Evolutionary conservation across 2,113 vertebrate species (phyloP).

Genomic region (Peromyscus californicus): DNA sequence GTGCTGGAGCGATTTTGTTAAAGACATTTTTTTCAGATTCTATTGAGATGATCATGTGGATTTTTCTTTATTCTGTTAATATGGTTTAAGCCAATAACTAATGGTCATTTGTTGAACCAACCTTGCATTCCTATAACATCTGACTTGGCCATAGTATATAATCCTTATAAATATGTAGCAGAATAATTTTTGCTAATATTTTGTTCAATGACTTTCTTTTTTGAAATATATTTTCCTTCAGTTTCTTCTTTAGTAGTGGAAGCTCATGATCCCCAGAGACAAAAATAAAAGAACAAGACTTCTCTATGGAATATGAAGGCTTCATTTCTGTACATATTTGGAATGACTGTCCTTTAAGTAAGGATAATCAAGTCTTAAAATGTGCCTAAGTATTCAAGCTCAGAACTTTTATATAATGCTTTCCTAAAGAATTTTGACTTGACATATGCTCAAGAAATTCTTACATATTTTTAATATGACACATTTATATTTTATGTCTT

Average conservation of each 20-base stretch:
- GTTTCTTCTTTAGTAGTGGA: conserved; percentile 76
- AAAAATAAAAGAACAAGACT: conserved; percentile 74
- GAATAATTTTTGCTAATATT: conserved; percentile 34
- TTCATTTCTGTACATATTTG: not conserved
- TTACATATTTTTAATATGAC: conserved; percentile 39
- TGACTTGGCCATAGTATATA: not conserved
- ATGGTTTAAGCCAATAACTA: not conserved
- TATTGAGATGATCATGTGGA: not conserved
- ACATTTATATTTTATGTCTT: conserved; percentile 16
- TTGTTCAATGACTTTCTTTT: conserved; percentile 68
- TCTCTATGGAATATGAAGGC: not conserved
- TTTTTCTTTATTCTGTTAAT: conserved; percentile 12
- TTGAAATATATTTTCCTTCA: conserved; percentile 59
- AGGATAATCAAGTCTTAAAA: conserved; percentile 36
- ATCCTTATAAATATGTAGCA: not conserved
- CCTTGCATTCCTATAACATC: not conserved
- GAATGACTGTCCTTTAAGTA: conserved; percentile 17
- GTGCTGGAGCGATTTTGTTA: not conserved
- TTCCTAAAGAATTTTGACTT: conserved; percentile 52
- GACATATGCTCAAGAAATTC: conserved; percentile 41
- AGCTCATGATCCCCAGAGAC: conserved; percentile 71
- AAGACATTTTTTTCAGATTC: not conserved
- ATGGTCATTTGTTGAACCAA: conserved; percentile 1
- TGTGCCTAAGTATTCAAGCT: not conserved
- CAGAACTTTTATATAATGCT: not conserved